Base-by-base conservation (phyloP, 2,113 vertebrate species). In the Scomber scombrus region DNA sequence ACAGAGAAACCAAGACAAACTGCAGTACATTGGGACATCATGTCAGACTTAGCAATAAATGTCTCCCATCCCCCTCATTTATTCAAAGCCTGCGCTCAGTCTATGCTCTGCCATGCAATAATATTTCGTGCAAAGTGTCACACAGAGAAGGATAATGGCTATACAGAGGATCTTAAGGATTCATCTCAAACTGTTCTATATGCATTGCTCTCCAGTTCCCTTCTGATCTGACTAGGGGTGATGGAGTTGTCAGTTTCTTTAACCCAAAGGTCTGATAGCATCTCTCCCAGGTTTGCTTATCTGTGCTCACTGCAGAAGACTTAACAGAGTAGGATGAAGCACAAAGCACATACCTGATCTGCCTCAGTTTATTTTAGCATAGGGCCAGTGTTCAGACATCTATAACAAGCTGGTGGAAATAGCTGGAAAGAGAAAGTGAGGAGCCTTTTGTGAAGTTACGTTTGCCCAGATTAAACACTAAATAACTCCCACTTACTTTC, bases 241-340 rank as follows among this genome's bases (percentile, higher is more conserved):
- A 85, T 87, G 76, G 77, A 86, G 66, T 72, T 71, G 72, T 89
- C 85, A 71, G 71, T 83, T 80, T 79, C 84, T 81, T 56, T 66
- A 75, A 85, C 18, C 80, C 66, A 81, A 21, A 57, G 4, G 57
- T 76, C 64, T 3, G 78, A 86, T 82, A 80, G 31, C 60, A 75
- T 90, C 51, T 82, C 57, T 80, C 50, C 8, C 49, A 78, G 75
- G 75, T 75, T 69, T 66, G 31, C 78, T 88, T 85, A 85, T 89
- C 84, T 76, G 49, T 6, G 49, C 51, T 81, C 19, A 11, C 71
- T 61, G 72, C 79, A 73, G 80, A 72, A 78, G 56, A 79, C 66
- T 76, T 63, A 61, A 61, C 78, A 75, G 73, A 82, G 62, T 7
- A 31, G 63, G 75, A 23, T 31, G 3, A 45, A 23, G 67, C 71